Base-by-base conservation (phyloP, 2,113 vertebrate species). In the Rhinoderma darwinii region DNA sequence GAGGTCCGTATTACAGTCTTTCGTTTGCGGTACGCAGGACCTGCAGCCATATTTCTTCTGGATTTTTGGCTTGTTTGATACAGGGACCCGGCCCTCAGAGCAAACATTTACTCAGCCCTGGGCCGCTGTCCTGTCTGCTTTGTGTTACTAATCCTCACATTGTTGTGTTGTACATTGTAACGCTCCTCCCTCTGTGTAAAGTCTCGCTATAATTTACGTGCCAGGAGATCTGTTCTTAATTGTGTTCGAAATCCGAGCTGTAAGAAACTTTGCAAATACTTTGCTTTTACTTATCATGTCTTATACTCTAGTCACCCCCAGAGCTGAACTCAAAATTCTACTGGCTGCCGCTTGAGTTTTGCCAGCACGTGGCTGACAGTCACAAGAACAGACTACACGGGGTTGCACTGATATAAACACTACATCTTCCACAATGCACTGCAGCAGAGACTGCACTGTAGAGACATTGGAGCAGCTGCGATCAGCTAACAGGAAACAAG, bases 171-270 rank as follows among this genome's bases (percentile, higher is more conserved):
- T 30, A 81, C 78, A 63, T n/a, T 41, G 47, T 27, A 8, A 14
- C 54, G 25, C 22, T 30, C 61, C 61, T 83, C 81, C 81, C 81
- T 27, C 37, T 83, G 14, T 47, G 61, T 83, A 66, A 83, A 70
- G 18, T 68, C 14, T 10, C 30, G 10, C 47, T 11, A 25, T 50
- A 6, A 9, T 56, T 25, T n/a, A 30, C 4, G 0, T 25, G 76
- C 76, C 76, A 32, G 15, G 47, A 43, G 20, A 43, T 43, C 39
- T 66, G 27, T 32, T 30, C 7, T 32, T 12, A 14, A 4, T 66
- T 66, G 10, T 30, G 56, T 66, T 27, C 61, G 2, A 11, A 3
- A 61, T n/a, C 61, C 11, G 5, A 30, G 27, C n/a, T 54, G 51
- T n/a, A n/a, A 22, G 51, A 54, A 20, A 18, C 22, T n/a, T n/a